Evolutionary conservation across 2,888 invertebrate species (phyloP).

Genomic region (Zaprionus lineosus): DNA sequence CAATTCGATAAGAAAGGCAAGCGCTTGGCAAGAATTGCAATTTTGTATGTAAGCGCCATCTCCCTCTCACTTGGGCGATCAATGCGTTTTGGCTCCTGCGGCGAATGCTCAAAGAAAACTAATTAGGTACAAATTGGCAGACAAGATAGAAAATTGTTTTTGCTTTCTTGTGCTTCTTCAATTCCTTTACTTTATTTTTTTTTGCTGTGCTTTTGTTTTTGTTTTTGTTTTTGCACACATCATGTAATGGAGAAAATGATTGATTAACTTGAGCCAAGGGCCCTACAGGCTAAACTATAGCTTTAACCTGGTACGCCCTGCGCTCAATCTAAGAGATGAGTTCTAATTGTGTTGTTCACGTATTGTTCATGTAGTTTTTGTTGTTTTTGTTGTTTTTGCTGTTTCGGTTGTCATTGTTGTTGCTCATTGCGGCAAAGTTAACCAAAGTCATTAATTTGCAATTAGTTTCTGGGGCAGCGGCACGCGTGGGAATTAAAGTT

Average conservation of each 20-base stretch:
- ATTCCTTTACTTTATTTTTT: not conserved
- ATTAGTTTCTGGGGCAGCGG: constrained; percentile 67
- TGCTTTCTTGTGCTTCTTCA: constrained; percentile 1
- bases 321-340: constrained; percentile 35
- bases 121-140: constrained; percentile 66
- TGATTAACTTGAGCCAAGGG: constrained; percentile 54
- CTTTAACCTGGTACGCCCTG: constrained; percentile 20
- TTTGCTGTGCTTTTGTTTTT: constrained; percentile 3
- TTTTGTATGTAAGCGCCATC: no score
- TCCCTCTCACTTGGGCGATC: constrained; percentile 24
- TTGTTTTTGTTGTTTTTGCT: constrained; percentile 6
- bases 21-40: constrained; percentile 27
- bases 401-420: constrained; percentile 22
- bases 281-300: constrained; percentile 21
- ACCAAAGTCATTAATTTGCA: constrained; percentile 75
- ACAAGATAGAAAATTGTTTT: constrained; percentile 48
- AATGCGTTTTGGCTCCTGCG: constrained; percentile 19
- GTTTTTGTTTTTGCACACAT: constrained; percentile 36
- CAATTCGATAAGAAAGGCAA: constrained; percentile 28
- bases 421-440: constrained; percentile 48
- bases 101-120: constrained; percentile 57
- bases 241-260: constrained; percentile 72
- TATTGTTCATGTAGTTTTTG: not conserved
- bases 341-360: constrained; percentile 49
- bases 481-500: constrained; percentile 71